Conservation (phyloP, 2,797 vertebrate genomes). For the Mormyrops attenuatus region DNA sequence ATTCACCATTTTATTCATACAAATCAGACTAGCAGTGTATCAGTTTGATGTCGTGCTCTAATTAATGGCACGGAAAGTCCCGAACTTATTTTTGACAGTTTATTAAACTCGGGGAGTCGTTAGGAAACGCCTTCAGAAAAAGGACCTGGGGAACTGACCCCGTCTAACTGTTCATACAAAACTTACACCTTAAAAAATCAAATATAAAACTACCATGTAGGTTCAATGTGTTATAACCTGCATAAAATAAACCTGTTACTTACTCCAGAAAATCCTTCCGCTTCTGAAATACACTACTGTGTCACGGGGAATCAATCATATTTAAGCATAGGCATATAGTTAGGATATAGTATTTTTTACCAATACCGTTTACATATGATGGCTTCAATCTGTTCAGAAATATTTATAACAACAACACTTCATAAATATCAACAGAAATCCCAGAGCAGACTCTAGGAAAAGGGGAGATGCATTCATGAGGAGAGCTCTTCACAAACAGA, state of each 20-base stretch:
- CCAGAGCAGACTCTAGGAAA: neutral
- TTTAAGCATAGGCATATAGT: neutral
- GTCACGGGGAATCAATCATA: neutral
- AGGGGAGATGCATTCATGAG: neutral
- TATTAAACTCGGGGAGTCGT: neutral
- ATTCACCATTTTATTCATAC: neutral
- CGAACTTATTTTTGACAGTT: neutral
- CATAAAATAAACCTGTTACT: neutral
- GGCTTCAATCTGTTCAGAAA: neutral
- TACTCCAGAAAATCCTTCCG: neutral
- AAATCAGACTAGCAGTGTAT: neutral
- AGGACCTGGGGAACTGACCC: neutral
- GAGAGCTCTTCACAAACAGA: neutral
- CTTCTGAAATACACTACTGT: neutral
- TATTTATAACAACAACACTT: neutral
- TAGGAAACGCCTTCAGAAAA: neutral
- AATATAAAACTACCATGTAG: neutral
- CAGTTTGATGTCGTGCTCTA: neutral
- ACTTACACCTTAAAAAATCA: neutral
- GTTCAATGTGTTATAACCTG: neutral
- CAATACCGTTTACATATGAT: neutral
- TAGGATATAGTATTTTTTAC: neutral
- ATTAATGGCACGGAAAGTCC: neutral
- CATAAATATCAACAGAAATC: neutral
- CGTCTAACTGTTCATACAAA: neutral